phyloP scores from a whole-genome alignment of 2,797 vertebrate genomes.

The Acipenser oxyrinchus region DNA sequence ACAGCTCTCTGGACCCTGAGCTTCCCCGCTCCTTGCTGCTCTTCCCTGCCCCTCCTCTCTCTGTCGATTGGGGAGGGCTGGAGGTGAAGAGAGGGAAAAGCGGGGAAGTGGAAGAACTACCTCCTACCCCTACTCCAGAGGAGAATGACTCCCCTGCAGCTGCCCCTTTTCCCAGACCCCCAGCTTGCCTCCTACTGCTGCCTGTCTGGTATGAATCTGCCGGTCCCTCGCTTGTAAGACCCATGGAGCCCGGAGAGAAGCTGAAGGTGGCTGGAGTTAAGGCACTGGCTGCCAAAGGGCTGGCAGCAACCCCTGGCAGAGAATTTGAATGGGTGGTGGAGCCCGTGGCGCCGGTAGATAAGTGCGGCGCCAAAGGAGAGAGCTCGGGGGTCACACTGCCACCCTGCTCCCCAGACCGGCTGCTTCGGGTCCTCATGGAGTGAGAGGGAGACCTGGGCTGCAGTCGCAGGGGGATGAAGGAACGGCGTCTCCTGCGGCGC shows the following conservation, averaged over 20 bases:
- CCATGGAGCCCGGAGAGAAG: constrained; percentile 75
- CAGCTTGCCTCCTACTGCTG: constrained; percentile 60
- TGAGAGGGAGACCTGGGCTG: constrained; percentile 89
- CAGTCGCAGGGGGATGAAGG: constrained; percentile 54
- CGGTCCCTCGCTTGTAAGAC: constrained; percentile 65
- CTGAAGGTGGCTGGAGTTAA: constrained; percentile 81
- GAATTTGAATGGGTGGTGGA: constrained; percentile 71
- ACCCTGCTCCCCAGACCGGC: constrained; percentile 50
- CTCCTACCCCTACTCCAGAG: constrained; percentile 26
- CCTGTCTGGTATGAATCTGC: constrained; percentile 32
- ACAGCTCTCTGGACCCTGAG: constrained; percentile 69
- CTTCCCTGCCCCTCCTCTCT: constrained; percentile 50
- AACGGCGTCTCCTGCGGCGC: constrained; percentile 47
- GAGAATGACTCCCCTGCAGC: constrained; percentile 64
- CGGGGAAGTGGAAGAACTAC: constrained; percentile 56
- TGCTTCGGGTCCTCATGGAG: constrained; percentile 92
- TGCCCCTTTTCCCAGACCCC: constrained; percentile 53
- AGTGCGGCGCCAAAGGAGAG: constrained; percentile 58
- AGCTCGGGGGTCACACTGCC: constrained; percentile 57
- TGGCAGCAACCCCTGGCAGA: constrained; percentile 75
- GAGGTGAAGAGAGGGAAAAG: constrained; percentile 82
- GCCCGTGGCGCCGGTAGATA: constrained; percentile 62
- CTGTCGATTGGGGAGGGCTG: constrained; percentile 52
- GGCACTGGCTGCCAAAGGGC: constrained; percentile 89
- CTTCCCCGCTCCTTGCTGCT: constrained; percentile 65